Percentiles rank a stretch among this genome's conserved stretches.
Conservation (phyloP, 1,140 invertebrate genomes). For the Ostrea denselamellosa region DNA sequence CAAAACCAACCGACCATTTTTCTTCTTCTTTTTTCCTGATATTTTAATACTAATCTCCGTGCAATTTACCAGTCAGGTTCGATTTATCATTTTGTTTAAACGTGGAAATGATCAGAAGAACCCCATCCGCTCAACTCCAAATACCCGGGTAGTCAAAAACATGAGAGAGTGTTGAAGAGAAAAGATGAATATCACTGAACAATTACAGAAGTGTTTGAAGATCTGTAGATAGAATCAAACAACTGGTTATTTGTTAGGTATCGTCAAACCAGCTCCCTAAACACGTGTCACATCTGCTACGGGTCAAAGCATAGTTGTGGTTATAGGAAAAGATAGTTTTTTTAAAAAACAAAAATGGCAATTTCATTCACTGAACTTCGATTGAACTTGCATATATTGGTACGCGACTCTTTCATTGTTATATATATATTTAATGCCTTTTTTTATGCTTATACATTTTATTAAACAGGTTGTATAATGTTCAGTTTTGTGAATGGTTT, state of each 20-base stretch:
- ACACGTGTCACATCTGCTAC: not conserved
- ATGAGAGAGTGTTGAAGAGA: constrained; percentile 2
- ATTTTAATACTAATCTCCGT: not conserved
- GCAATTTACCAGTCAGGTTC: not conserved
- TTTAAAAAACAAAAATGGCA: not conserved
- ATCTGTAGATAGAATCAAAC: not conserved
- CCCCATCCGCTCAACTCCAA: not conserved
- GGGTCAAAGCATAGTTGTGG: not conserved
- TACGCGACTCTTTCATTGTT: too few relatives aligned
- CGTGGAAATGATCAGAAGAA: constrained; percentile 15
- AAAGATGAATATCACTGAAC: not conserved
- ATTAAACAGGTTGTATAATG: too few relatives aligned
- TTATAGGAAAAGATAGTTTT: not conserved
- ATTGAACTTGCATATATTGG: too few relatives aligned
- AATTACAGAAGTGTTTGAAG: not conserved
- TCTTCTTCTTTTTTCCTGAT: not conserved
- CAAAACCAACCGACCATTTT: not conserved
- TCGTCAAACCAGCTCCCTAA: not conserved
- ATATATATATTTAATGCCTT: too few relatives aligned
- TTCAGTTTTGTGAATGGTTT: too few relatives aligned
- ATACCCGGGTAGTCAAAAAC: not conserved
- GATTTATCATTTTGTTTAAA: constrained; percentile 10
- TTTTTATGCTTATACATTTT: too few relatives aligned
- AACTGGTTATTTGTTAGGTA: not conserved
- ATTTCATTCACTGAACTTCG: too few relatives aligned